These are phyloP conservation scores for Camarhynchus parvulus DNA, from an alignment of 2,113 vertebrate species.

Conservation along the genomic window DNA sequence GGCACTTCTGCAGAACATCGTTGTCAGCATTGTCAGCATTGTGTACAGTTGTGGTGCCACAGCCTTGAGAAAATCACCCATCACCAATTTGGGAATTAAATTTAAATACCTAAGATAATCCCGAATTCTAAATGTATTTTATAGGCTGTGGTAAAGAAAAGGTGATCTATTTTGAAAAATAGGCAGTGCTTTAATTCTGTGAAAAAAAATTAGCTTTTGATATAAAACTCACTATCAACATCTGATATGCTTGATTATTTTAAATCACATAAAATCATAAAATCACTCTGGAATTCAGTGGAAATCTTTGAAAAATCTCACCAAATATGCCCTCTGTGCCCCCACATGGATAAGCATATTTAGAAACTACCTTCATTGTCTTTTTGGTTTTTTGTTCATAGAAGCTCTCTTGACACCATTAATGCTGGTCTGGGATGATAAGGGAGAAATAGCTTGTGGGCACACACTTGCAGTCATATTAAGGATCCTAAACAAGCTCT, in stretches of 20 bases:
- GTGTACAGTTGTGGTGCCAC: background rate
- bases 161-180: background rate
- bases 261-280: background rate
- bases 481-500: background rate
- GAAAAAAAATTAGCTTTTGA: background rate
- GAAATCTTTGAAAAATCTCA: background rate
- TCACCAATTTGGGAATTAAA: background rate
- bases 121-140: background rate
- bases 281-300: background rate
- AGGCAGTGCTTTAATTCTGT: background rate
- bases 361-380: background rate
- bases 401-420: background rate
- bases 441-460: accelerated
- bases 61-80: background rate
- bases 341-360: background rate
- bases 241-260: background rate
- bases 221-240: background rate
- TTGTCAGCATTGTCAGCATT: background rate
- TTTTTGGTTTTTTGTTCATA: background rate
- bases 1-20: background rate
- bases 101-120: background rate
- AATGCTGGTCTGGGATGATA: background rate
- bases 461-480: background rate
- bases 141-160: background rate
- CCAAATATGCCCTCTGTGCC: background rate